These are phyloP conservation scores for Cheiracanthium punctorium DNA, from an alignment of 2,888 invertebrate species.

Conservation along the genomic window DNA sequence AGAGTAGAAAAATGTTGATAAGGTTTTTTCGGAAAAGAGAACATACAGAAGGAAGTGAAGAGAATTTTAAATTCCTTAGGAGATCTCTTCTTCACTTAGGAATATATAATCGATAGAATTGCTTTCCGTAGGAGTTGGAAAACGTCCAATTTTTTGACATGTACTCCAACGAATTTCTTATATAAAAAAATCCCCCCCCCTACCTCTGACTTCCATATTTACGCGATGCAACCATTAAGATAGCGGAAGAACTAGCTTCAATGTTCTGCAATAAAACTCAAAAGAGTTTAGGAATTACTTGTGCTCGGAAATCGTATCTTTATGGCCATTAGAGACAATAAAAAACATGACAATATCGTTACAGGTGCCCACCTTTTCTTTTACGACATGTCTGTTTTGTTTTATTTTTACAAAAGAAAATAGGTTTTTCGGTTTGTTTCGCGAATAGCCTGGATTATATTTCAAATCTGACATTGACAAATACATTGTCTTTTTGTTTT, in stretches of 20 bases:
- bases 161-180: constrained; percentile 35
- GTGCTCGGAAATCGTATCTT: constrained; percentile 61
- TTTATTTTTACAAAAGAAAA: too few species aligned
- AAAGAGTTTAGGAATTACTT: constrained; percentile 67
- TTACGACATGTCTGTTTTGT: constrained; percentile 44
- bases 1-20: constrained; percentile 48
- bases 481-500: constrained; percentile 12
- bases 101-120: constrained; percentile 64
- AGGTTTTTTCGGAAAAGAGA: constrained; percentile 22
- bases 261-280: constrained; percentile 63
- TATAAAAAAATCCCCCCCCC: constrained; percentile 42
- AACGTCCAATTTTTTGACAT: constrained; percentile 64
- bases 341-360: constrained; percentile 67
- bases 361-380: constrained; percentile 54
- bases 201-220: constrained; percentile 59
- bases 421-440: too few species aligned
- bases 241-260: constrained; percentile 54
- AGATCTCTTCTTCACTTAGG: constrained; percentile 49
- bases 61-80: constrained; percentile 49
- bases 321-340: constrained; percentile 69
- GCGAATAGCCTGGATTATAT: constrained; percentile 5
- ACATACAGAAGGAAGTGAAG: constrained; percentile 20
- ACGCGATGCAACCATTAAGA: constrained; percentile 65
- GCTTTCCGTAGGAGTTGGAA: constrained; percentile 50
- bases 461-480: constrained; percentile 55